Evolutionary conservation across 1,140 invertebrate species (phyloP).

Genomic region (Hyles euphorbiae): DNA sequence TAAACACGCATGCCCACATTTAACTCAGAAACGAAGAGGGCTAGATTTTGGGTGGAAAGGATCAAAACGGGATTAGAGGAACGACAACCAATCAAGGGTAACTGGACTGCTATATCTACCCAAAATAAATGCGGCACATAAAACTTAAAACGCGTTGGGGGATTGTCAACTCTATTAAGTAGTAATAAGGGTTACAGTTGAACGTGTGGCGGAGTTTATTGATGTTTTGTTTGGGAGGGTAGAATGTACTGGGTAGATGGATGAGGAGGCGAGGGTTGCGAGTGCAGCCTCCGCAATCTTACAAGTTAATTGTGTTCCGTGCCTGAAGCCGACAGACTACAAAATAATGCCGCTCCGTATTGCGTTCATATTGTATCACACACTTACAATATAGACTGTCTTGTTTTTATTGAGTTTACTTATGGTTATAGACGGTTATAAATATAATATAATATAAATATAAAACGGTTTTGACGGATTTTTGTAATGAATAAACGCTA

Average conservation of each 20-base stretch:
- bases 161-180: constrained; percentile 32
- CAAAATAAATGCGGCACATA: constrained; percentile 73
- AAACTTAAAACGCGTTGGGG: constrained; percentile 48
- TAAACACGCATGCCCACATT: constrained; percentile 69
- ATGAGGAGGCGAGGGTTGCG: constrained; percentile 58
- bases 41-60: constrained; percentile 71
- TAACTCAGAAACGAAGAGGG: constrained; percentile 63
- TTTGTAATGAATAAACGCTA: no score
- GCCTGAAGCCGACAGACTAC: constrained; percentile 66
- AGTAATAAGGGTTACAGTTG: constrained; percentile 31
- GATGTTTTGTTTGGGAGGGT: constrained; percentile 73
- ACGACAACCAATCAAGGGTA: constrained; percentile 77
- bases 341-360: constrained; percentile 62
- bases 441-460: no score
- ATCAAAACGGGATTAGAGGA: constrained; percentile 76
- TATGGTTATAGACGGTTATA: no score
- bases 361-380: background rate
- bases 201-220: constrained; percentile 50
- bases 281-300: constrained; percentile 73
- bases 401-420: no score
- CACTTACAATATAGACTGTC: no score
- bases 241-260: constrained; percentile 45
- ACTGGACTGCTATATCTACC: constrained; percentile 76
- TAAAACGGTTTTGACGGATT: no score
- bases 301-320: constrained; percentile 75